Percentiles rank a stretch among this genome's conserved stretches.
phyloP scores from a whole-genome alignment of 2,797 vertebrate genomes.

The Gobio occitaniae region DNA sequence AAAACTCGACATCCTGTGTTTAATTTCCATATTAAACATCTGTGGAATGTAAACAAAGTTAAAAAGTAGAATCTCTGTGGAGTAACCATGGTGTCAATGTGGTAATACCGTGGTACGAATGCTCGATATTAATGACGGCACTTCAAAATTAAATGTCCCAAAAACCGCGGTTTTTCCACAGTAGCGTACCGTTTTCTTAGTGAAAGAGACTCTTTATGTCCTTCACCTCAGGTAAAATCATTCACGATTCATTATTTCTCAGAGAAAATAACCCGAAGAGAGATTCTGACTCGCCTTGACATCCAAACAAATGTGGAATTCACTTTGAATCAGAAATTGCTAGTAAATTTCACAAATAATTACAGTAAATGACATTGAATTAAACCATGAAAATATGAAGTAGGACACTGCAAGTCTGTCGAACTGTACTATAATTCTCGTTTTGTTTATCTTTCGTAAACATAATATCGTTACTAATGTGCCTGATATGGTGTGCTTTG shows the following conservation, averaged over 20 bases:
- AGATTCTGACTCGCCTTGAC: not conserved
- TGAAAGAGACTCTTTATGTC: not conserved
- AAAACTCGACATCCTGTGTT: not conserved
- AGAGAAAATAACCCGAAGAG: not conserved
- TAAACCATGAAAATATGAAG: not conserved
- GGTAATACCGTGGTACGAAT: not conserved
- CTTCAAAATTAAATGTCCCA: not conserved
- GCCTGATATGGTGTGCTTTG: not conserved
- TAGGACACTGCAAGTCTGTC: no score
- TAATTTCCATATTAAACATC: not conserved
- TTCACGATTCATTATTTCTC: not conserved
- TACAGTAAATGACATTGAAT: not conserved
- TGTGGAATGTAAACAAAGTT: conserved; percentile 8
- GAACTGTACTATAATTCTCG: not conserved
- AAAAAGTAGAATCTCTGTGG: not conserved
- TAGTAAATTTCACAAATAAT: not conserved
- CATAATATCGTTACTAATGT: not conserved
- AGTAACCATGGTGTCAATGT: not conserved
- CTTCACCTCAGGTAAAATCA: not conserved
- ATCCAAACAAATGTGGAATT: not conserved
- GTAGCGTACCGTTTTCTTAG: not conserved
- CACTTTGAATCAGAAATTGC: not conserved
- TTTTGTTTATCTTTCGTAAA: not conserved
- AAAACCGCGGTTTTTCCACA: not conserved
- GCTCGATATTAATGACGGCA: not conserved